phyloP scores from a whole-genome alignment of 1,140 invertebrate genomes.

The Orussus abietinus region DNA sequence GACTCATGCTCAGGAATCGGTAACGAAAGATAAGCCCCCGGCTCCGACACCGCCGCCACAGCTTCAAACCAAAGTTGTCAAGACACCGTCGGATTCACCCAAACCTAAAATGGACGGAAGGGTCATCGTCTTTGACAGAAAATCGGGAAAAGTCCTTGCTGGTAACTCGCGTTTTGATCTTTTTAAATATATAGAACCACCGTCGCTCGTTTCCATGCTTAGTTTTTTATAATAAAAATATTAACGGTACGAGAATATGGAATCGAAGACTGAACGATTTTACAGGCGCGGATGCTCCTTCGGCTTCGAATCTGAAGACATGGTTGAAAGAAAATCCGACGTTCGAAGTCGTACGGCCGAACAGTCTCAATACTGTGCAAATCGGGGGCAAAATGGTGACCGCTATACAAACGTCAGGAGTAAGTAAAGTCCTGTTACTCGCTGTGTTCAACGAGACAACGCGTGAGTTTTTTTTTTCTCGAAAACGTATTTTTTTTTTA shows the following conservation, averaged over 20 bases:
- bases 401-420: constrained; percentile 33
- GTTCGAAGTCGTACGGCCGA: constrained; percentile 74
- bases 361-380: constrained; percentile 50
- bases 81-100: constrained; percentile 29
- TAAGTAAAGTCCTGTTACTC: constrained; percentile 15
- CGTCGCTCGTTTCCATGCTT: no score
- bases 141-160: constrained; percentile 70
- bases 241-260: constrained; percentile 3
- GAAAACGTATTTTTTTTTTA: no score
- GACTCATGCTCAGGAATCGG: constrained; percentile 74
- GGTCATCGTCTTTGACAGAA: constrained; percentile 76
- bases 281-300: constrained; percentile 71
- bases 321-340: constrained; percentile 85
- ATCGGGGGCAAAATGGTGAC: constrained; percentile 44
- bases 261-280: no score
- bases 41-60: constrained; percentile 11
- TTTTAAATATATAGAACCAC: no score
- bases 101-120: constrained; percentile 50
- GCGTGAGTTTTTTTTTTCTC: no score
- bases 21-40: constrained; percentile 52
- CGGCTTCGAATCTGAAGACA: constrained; percentile 67
- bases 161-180: constrained; percentile 34
- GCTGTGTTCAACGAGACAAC: no score
- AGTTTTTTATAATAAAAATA: constrained; percentile 2
- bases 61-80: constrained; percentile 34